Percentiles rank a stretch among this genome's conserved stretches.
Evolutionary conservation across 2,888 invertebrate species (phyloP).

Genomic region (Microctonus hyperodae): DNA sequence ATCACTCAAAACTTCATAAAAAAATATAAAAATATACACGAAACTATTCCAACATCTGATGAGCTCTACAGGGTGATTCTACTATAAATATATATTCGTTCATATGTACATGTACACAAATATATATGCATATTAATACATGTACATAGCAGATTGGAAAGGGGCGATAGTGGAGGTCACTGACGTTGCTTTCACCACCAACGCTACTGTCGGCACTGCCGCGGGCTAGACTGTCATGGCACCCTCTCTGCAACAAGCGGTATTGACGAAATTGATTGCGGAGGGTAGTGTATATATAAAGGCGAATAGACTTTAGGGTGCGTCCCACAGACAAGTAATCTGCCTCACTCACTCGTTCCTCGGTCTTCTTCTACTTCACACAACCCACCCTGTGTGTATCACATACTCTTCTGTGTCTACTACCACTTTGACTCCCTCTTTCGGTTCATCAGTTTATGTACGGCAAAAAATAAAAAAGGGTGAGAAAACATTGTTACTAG

Average conservation of each 20-base stretch:
- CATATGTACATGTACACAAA: not conserved
- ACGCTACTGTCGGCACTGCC: slow-evolving; percentile 44
- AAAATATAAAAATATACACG: not conserved
- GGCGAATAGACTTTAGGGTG: slow-evolving; percentile 22
- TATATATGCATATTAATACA: not conserved
- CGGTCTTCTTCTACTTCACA: slow-evolving; percentile 11
- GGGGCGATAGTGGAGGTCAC: slow-evolving; percentile 35
- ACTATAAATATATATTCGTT: not conserved
- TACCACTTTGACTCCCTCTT: slow-evolving; percentile 19
- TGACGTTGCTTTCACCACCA: slow-evolving; percentile 33
- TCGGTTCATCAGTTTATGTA: slow-evolving; percentile 33
- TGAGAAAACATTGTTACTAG: slow-evolving; percentile 60
- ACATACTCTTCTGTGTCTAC: slow-evolving; percentile 22
- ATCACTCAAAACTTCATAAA: not conserved
- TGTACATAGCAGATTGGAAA: slow-evolving; percentile 10
- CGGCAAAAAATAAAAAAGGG: slow-evolving; percentile 54
- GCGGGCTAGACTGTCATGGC: slow-evolving; percentile 52
- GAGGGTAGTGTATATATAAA: slow-evolving; percentile 47
- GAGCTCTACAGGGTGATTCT: not conserved
- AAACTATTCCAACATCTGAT: not conserved
- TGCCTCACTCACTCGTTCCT: slow-evolving; percentile 23
- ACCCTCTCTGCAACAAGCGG: slow-evolving; percentile 57
- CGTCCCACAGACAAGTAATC: slow-evolving; percentile 29
- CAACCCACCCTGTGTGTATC: slow-evolving; percentile 15
- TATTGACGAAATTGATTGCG: slow-evolving; percentile 61